phyloP scores from a whole-genome alignment of 2,888 invertebrate genomes.

The Taphrorychus bicolor region DNA sequence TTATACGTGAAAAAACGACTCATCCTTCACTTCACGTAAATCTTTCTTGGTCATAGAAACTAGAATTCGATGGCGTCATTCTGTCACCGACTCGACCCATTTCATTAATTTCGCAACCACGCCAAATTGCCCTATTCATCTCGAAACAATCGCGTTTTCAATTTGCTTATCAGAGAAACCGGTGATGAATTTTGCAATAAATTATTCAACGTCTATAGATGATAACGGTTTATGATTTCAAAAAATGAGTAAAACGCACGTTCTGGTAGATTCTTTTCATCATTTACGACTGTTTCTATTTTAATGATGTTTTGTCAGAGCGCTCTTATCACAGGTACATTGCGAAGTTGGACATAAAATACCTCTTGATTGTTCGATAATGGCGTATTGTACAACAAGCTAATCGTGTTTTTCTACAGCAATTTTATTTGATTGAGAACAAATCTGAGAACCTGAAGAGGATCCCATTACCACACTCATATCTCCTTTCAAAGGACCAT shows the following conservation, averaged over 20 bases:
- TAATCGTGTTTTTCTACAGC: too few species aligned
- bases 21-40: too few species aligned
- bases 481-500: conserved; percentile 40
- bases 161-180: conserved; percentile 34
- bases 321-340: conserved; percentile 27
- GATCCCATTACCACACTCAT: conserved; percentile 13
- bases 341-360: conserved; percentile 11
- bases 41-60: too few species aligned
- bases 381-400: not conserved
- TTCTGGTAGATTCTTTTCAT: conserved; percentile 31
- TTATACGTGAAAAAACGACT: too few species aligned
- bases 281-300: conserved; percentile 26
- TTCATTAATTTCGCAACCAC: conserved; percentile 2
- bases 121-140: conserved; percentile 41
- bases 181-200: conserved; percentile 25
- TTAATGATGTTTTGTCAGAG: conserved; percentile 30
- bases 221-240: conserved; percentile 32
- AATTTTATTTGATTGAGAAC: not conserved
- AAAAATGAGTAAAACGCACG: conserved; percentile 29
- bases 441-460: too few species aligned
- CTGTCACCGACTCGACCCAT: not conserved
- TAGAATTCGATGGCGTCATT: not conserved
- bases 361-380: not conserved
- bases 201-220: conserved; percentile 16
- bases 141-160: conserved; percentile 33